Evolutionary conservation across 2,113 vertebrate species (phyloP).

Genomic region (Cepphus grylle): DNA sequence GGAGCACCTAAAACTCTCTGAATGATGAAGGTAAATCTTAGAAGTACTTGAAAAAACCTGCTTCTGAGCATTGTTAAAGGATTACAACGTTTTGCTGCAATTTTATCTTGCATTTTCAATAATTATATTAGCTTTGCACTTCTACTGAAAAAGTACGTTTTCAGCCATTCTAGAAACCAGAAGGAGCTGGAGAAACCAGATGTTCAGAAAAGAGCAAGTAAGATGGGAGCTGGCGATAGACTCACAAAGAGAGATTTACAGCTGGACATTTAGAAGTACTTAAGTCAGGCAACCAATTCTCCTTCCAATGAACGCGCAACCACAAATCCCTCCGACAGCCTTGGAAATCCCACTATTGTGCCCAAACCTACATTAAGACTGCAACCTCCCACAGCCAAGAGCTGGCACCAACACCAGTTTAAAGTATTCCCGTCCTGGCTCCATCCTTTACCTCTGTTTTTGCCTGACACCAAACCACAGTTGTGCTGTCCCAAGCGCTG

Average conservation of each 20-base stretch:
- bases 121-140: not conserved
- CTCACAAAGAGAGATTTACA: not conserved
- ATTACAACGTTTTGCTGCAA: not conserved
- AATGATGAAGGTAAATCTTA: not conserved
- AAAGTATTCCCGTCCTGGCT: not conserved
- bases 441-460: not conserved
- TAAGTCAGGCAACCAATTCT: not conserved
- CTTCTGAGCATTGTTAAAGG: not conserved
- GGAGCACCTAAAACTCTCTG: not conserved
- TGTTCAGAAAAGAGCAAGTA: not conserved
- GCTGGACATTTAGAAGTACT: not conserved
- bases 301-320: not conserved
- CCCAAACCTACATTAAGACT: not conserved
- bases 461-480: not conserved
- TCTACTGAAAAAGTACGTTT: not conserved
- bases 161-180: not conserved
- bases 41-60: not conserved
- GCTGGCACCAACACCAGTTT: not conserved
- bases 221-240: not conserved
- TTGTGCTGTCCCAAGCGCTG: not conserved
- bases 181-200: not conserved
- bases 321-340: not conserved
- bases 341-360: not conserved
- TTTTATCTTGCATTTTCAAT: not conserved
- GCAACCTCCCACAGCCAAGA: not conserved